These are phyloP conservation scores for Echiichthys vipera DNA, from an alignment of 2,797 vertebrate species.

Conservation along the genomic window DNA sequence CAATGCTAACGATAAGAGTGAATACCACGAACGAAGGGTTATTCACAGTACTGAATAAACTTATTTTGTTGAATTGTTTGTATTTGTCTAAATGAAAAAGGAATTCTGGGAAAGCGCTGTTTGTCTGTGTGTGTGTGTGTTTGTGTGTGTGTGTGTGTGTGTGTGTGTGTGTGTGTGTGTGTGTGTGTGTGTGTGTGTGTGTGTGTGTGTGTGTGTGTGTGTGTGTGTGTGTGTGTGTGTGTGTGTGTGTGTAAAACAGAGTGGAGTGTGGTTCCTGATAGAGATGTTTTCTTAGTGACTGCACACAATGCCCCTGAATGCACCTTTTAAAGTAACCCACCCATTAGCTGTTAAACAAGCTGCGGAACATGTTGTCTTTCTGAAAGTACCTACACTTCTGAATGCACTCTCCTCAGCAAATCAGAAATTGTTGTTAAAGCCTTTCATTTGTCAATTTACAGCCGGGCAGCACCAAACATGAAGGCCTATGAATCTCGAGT, in stretches of 20 bases:
- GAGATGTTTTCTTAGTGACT: conserved; percentile 38
- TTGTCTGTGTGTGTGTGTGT: too few species aligned
- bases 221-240: too few species aligned
- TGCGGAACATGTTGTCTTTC: conserved; percentile 38
- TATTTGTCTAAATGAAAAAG: conserved; percentile 31
- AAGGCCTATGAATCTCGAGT: conserved; percentile 29
- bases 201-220: too few species aligned
- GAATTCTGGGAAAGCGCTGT: conserved; percentile 13
- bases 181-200: too few species aligned
- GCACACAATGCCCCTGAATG: conserved; percentile 26
- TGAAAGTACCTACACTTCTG: conserved; percentile 15
- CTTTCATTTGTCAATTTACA: conserved; percentile 18
- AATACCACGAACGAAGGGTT: conserved; percentile 22
- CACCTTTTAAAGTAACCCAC: conserved; percentile 27
- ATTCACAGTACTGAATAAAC: conserved; percentile 14
- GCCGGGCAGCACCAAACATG: conserved; percentile 18
- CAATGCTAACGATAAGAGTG: conserved; percentile 36
- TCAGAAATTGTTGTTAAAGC: conserved; percentile 16
- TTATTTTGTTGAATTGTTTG: conserved; percentile 10
- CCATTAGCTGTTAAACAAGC: conserved; percentile 59
- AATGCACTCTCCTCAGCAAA: conserved; percentile 33
- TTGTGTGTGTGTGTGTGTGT: too few species aligned
- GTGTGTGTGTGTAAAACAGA: too few species aligned
- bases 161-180: too few species aligned
- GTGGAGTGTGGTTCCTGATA: neutral